Base-by-base conservation (phyloP, 1,140 invertebrate species). In the Drosophila nebulosa region DNA sequence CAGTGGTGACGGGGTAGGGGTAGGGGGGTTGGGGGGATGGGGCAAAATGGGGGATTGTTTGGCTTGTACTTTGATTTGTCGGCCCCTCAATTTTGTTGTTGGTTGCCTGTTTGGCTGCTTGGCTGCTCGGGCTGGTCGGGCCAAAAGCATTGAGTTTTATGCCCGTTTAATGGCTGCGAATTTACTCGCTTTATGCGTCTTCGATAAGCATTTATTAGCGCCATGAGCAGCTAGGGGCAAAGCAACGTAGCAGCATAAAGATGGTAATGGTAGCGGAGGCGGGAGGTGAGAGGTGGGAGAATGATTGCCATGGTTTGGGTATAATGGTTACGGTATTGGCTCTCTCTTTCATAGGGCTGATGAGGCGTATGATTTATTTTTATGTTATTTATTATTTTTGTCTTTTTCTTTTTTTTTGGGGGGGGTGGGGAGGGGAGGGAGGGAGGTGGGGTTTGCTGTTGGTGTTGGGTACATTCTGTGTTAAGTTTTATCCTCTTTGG, bases 291-390 rank as follows among this genome's bases (percentile, higher is more conserved):
- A 3, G 9, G 39, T 22, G 30, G 42, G 16, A 14, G n/a, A 1
- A 14, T 26, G 24, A 30, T 66, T 36, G 36, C 27, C 57, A 60
- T n/a, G 57, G 16, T 55, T 26, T 56, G 57, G 32, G 72, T 53
- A 53, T 69, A 85, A 85, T 84, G 81, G 77, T 65, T 68, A 77
- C 69, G 63, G 77, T 65, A 86, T 80, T 86, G 81, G 66, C 80
- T 78, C 67, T 53, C 67, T 53, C 58, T 85, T 78, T 79, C 70
- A 46, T 71, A 55, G 64, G 80, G 68, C 81, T 76, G 81, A 86
- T 86, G 81, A 77, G 81, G 81, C 81, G 81, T 86, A 86, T 86
- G 81, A 86, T 86, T 86, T 86, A 86, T 86, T 86, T 83, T 86
- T 86, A 86, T 86, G 81, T 64, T 65, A 79, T 84, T 84, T 84